A percentile compares a stretch with the other conserved stretches of the same genome.
Evolutionary conservation across 2,797 vertebrate genomes (phyloP).

Genomic region (Schizopygopsis pylzovi): DNA sequence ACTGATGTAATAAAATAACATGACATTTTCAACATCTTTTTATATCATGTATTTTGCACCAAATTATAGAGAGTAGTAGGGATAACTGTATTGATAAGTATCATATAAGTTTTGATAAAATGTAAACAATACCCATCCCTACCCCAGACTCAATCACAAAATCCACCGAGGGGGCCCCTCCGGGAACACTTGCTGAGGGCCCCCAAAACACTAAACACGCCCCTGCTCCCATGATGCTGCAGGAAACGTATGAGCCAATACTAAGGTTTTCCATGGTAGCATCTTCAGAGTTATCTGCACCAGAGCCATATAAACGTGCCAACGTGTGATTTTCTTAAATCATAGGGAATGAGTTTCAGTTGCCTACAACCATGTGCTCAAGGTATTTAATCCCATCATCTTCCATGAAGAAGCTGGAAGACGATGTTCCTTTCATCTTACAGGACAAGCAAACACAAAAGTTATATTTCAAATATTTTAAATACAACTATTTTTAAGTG

Average conservation of each 20-base stretch:
- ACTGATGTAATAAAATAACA: too few relatives aligned
- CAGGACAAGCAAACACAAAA: constrained; percentile 1
- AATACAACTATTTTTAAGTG: not conserved
- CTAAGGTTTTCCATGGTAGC: constrained; percentile 27
- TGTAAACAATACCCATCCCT: too few relatives aligned
- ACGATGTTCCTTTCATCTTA: constrained; percentile 33
- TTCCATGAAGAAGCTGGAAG: not conserved
- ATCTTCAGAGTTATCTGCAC: constrained; percentile 35
- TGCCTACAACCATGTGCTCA: constrained; percentile 15
- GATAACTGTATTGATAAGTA: too few relatives aligned
- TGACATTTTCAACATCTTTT: too few relatives aligned
- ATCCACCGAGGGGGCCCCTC: too few relatives aligned
- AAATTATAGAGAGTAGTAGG: too few relatives aligned
- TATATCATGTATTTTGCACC: too few relatives aligned
- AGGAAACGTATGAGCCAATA: constrained; percentile 15
- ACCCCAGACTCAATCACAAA: too few relatives aligned
- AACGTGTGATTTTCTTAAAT: constrained; percentile 22
- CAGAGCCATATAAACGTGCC: not conserved
- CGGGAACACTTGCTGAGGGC: too few relatives aligned
- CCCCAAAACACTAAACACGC: too few relatives aligned
- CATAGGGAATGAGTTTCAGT: constrained; percentile 33
- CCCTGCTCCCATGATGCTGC: not conserved
- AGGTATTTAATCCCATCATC: constrained; percentile 33
- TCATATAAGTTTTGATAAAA: too few relatives aligned
- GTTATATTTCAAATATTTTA: not conserved